Percentiles rank a stretch among this genome's conserved stretches.
Conservation (phyloP, 2,888 invertebrate species). For the Platerodrilus igneus region DNA sequence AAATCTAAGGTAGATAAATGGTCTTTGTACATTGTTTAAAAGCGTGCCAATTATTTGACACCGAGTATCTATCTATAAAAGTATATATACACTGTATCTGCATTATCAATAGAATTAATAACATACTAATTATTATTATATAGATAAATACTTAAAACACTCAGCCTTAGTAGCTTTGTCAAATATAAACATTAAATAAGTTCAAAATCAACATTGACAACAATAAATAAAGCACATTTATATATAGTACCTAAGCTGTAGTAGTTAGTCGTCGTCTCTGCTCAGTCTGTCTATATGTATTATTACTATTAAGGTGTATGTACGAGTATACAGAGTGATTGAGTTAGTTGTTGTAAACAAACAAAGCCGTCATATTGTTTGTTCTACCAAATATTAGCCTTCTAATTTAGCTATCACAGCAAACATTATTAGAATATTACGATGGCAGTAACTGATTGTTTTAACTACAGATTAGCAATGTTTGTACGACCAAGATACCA, state of each 20-base stretch:
- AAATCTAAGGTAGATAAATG: no score
- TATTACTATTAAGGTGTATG: no score
- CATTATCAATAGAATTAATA: no score
- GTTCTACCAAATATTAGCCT: slow-evolving; percentile 42
- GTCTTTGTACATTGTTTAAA: no score
- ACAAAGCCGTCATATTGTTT: slow-evolving; percentile 37
- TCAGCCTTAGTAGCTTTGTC: slow-evolving; percentile 27
- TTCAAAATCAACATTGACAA: slow-evolving; percentile 30
- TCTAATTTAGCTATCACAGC: slow-evolving; percentile 40
- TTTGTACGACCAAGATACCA: slow-evolving; percentile 28
- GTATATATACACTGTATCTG: no score
- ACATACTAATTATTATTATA: no score
- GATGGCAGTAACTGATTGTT: slow-evolving; percentile 36
- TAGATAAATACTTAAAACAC: slow-evolving; percentile 34
- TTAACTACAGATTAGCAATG: slow-evolving; percentile 29
- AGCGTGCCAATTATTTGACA: no score
- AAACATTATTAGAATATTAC: slow-evolving; percentile 38
- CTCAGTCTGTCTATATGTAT: no score
- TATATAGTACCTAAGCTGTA: slow-evolving; percentile 14
- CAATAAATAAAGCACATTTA: slow-evolving; percentile 20
- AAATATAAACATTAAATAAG: slow-evolving; percentile 34
- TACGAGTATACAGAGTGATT: slow-evolving; percentile 41
- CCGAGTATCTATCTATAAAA: no score
- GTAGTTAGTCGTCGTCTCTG: slow-evolving; percentile 23
- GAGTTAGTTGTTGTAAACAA: slow-evolving; percentile 37